Evolutionary conservation across 2,797 vertebrate genomes (phyloP).

Genomic region (Hypotaenidia okinawae): DNA sequence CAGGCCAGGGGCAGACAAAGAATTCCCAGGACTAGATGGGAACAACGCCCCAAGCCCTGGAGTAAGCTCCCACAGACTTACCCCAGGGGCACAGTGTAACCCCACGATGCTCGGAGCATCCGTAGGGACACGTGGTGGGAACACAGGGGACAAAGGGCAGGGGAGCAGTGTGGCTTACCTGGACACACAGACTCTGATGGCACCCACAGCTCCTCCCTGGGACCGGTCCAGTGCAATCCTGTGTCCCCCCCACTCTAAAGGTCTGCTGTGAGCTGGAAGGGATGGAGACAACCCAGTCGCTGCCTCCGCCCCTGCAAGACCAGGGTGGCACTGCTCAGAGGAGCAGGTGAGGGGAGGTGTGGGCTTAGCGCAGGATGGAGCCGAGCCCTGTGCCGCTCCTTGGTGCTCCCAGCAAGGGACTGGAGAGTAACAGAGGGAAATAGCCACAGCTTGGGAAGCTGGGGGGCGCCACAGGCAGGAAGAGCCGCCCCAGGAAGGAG

Average conservation of each 20-base stretch:
- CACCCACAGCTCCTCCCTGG: neutral
- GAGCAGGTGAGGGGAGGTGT: rapidly evolving
- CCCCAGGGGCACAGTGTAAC: neutral
- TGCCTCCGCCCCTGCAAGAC: neutral
- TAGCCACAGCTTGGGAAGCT: neutral
- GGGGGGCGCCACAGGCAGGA: no score
- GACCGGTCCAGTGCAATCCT: rapidly evolving
- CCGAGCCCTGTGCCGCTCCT: neutral
- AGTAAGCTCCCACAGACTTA: neutral
- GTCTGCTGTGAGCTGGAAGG: neutral
- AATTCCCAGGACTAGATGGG: neutral
- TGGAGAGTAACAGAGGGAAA: neutral
- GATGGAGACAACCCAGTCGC: rapidly evolving
- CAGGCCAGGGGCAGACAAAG: neutral
- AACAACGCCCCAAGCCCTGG: neutral
- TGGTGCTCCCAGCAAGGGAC: no score
- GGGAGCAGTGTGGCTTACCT: neutral
- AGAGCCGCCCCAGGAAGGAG: neutral
- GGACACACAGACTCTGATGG: neutral
- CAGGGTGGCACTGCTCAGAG: neutral
- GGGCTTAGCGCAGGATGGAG: neutral
- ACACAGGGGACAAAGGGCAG: neutral
- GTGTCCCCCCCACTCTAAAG: rapidly evolving
- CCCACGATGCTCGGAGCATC: neutral
- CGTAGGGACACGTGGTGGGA: rapidly evolving